phyloP scores from a whole-genome alignment of 2,888 invertebrate genomes.

The Amiota mariae region DNA sequence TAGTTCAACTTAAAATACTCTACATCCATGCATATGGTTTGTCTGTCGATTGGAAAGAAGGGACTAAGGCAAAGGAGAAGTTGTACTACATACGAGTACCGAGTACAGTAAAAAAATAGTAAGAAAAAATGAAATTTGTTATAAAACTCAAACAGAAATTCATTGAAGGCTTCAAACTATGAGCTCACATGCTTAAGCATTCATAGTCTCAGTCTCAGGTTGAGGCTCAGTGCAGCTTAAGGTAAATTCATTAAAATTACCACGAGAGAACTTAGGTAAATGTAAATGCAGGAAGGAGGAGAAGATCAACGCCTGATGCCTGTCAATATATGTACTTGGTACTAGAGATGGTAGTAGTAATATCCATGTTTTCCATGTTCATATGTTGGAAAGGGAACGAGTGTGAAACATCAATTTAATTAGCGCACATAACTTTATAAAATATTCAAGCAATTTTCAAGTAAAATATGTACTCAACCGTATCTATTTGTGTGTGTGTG shows the following conservation, averaged over 20 bases:
- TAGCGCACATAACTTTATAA: constrained; percentile 65
- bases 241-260: constrained; percentile 65
- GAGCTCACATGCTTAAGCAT: background rate
- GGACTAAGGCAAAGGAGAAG: background rate
- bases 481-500: constrained; percentile 29
- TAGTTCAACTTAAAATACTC: no score
- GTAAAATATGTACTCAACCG: constrained; percentile 49
- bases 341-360: background rate
- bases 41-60: no score
- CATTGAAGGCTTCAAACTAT: background rate
- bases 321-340: constrained; percentile 51
- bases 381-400: background rate
- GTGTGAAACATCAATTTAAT: constrained; percentile 64
- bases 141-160: constrained; percentile 14
- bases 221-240: constrained; percentile 54
- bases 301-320: constrained; percentile 13
- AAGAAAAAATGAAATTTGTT: background rate
- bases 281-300: background rate
- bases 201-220: background rate
- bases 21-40: no score
- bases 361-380: no score
- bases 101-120: background rate
- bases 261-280: constrained; percentile 23
- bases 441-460: constrained; percentile 63
- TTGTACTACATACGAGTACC: background rate